These are phyloP conservation scores for Operophtera brumata DNA, from an alignment of 2,888 invertebrate species.

Conservation along the genomic window DNA sequence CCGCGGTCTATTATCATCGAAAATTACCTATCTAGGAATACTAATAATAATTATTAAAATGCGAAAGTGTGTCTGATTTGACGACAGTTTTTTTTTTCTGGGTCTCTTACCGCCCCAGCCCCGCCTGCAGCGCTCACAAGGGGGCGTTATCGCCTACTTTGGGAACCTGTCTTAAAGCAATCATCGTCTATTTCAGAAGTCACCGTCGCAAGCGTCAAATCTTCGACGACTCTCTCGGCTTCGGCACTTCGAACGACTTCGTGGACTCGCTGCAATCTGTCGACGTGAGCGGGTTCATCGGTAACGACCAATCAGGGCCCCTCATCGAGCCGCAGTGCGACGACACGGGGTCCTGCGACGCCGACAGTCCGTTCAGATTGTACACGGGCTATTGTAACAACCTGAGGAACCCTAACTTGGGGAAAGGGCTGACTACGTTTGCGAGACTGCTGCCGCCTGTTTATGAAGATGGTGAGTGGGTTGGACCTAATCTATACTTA, in stretches of 20 bases:
- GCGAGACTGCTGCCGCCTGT: slow-evolving; percentile 90
- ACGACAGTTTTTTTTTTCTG: no score
- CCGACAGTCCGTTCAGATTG: slow-evolving; percentile 85
- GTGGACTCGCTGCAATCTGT: slow-evolving; percentile 89
- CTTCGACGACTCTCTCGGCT: slow-evolving; percentile 81
- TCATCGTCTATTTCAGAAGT: slow-evolving; percentile 41
- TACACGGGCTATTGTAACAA: slow-evolving; percentile 94
- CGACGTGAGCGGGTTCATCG: slow-evolving; percentile 86
- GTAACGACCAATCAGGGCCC: slow-evolving; percentile 80
- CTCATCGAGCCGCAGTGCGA: slow-evolving; percentile 86
- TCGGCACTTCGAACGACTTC: slow-evolving; percentile 82
- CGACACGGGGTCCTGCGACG: slow-evolving; percentile 86
- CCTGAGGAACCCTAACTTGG: slow-evolving; percentile 88
- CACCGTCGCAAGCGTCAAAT: slow-evolving; percentile 86
- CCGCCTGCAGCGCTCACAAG: no score
- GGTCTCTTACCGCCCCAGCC: no score
- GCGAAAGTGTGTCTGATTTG: no score
- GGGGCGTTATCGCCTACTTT: no score
- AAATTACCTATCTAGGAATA: no score
- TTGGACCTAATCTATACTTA: not conserved
- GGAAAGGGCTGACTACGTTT: slow-evolving; percentile 92
- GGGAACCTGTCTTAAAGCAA: no score
- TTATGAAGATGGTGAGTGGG: slow-evolving; percentile 90
- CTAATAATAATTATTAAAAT: no score
- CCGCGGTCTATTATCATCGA: no score